Evolutionary conservation across 2,113 vertebrate species (phyloP).

Genomic region (Redunca redunca): DNA sequence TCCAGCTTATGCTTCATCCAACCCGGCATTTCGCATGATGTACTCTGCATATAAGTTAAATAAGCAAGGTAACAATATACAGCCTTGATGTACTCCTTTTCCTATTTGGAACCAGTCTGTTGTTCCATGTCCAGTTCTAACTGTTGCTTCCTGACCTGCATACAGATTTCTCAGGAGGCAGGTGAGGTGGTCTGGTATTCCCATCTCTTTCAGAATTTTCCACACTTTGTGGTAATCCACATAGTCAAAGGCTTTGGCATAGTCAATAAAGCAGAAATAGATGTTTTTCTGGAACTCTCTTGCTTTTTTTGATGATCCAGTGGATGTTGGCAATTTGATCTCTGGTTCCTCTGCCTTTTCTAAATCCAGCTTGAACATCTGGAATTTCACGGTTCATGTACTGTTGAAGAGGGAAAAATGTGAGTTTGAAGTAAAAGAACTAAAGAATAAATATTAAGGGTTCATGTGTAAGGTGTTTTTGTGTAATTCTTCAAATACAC

Average conservation of each 20-base stretch:
- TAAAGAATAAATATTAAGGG: not conserved
- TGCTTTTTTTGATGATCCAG: not conserved
- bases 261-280: not conserved
- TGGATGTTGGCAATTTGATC: not conserved
- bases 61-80: not conserved
- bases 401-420: not conserved
- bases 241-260: not conserved
- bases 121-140: not conserved
- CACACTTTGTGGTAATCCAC: not conserved
- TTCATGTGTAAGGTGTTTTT: not conserved
- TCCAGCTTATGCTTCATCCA: not conserved
- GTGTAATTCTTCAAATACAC: not conserved
- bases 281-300: not conserved
- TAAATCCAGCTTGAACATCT: not conserved
- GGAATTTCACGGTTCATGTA: not conserved
- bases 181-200: not conserved
- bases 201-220: not conserved
- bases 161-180: not conserved
- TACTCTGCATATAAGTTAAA: not conserved
- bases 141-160: not conserved
- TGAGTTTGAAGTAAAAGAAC: not conserved
- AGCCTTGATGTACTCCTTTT: not conserved
- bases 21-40: fast-evolving
- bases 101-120: not conserved
- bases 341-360: not conserved